Base-by-base conservation (phyloP, 2,888 invertebrate genomes). In the Adineta ricciae region DNA sequence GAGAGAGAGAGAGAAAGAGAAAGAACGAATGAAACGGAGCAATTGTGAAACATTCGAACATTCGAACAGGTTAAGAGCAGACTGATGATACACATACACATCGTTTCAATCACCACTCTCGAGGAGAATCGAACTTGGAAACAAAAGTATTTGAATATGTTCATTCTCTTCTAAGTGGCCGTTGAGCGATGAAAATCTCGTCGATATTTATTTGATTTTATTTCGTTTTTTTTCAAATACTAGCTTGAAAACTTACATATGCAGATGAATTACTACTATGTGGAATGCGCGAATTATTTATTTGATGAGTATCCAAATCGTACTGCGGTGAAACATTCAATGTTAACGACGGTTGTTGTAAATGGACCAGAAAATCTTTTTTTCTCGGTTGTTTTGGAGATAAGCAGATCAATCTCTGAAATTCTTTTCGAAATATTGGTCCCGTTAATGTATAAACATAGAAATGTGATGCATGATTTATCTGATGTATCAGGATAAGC, bases 401-500 rank as follows among this genome's bases (percentile, higher is more conserved):
- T 9, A 1, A 21, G 24, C 19, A 73, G 41, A 36, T 7, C 3
- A 73, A 1, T 38, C 41, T 73, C n/a, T 73, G 19, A 21, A 73
- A 24, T 73, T 73, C 73, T 38, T 73, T 38, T 24, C 73, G 73
- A 41, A 73, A 78, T 21, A 78, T 78, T n/a, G 41, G 38, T 19
- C 78, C 78, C 8, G 78, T 78, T 41, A 78, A 41, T 78, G 78
- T 78, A 41, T 78, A 78, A 41, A 78, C 41, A 78, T 78, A 78
- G n/a, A 78, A 78, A 78, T 78, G 78, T 78, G 78, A 78, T n/a
- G 78, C 78, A 78, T 78, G 41, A 78, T 78, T 24, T n/a, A 78
- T 78, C 41, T 78, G 78, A 78, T 78, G 41, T 41, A 78, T 24
- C 11, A 78, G 21, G 8, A 78, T 78, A 38, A 41, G 16, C n/a